A percentile compares a stretch with the other conserved stretches of the same genome.
Conservation (phyloP, 2,113 vertebrate species). For the Pelodiscus sinensis region DNA sequence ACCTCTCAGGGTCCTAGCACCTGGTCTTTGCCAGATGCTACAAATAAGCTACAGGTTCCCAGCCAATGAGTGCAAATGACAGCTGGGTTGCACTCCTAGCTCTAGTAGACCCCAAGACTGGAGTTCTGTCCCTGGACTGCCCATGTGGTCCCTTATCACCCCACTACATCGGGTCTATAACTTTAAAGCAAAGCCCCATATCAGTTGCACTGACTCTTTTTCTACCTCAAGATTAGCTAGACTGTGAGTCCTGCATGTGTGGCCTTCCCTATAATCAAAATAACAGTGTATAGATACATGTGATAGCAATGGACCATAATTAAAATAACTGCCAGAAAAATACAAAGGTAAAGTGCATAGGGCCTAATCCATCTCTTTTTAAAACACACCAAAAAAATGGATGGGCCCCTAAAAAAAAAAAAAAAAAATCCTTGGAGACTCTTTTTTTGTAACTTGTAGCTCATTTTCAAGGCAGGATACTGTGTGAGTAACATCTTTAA, state of each 20-base stretch:
- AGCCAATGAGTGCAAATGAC: not conserved
- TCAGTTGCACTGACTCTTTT: not conserved
- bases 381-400: not conserved
- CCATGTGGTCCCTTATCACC: not conserved
- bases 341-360: not conserved
- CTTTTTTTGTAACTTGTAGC: accelerated
- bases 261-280: not conserved
- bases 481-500: not conserved
- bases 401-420: too few relatives aligned
- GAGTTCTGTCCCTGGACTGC: not conserved
- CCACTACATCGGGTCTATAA: not conserved
- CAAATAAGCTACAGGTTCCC: not conserved
- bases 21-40: accelerated
- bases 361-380: accelerated
- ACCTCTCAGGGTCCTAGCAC: not conserved
- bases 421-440: not conserved
- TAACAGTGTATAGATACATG: accelerated
- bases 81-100: not conserved
- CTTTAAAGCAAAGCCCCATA: not conserved
- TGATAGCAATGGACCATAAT: not conserved
- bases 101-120: not conserved
- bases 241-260: not conserved
- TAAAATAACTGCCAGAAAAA: not conserved
- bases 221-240: not conserved
- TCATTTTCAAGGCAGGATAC: not conserved